phyloP scores from a whole-genome alignment of 2,113 vertebrate genomes.

The Phocoena phocoena region DNA sequence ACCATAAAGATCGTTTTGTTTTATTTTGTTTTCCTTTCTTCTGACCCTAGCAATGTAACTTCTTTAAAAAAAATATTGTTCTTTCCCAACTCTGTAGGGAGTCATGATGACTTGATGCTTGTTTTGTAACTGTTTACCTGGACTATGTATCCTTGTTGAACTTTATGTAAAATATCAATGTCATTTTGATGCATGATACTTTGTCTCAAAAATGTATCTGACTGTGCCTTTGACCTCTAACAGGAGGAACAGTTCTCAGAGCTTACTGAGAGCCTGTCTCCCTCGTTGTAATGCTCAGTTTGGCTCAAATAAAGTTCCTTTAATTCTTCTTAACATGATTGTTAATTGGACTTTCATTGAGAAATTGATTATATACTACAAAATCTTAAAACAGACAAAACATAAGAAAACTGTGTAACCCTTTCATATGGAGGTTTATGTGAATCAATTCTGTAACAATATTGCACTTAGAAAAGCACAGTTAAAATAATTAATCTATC shows the following conservation, averaged over 20 bases:
- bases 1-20: not conserved
- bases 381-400: not conserved
- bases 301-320: not conserved
- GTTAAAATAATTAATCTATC: not conserved
- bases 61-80: not conserved
- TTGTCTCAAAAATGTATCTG: not conserved
- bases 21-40: not conserved
- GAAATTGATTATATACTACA: not conserved
- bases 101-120: not conserved
- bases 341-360: not conserved
- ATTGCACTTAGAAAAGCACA: not conserved
- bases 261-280: not conserved
- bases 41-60: not conserved
- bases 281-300: not conserved
- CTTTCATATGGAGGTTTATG: not conserved
- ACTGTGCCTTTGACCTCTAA: not conserved
- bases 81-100: not conserved
- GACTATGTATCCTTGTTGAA: not conserved
- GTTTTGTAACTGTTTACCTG: not conserved
- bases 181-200: not conserved
- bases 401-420: not conserved
- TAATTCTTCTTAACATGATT: not conserved
- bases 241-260: not conserved
- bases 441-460: not conserved
- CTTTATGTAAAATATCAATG: not conserved